phyloP scores from a whole-genome alignment of 2,797 vertebrate genomes.

The Coilia nasus region DNA sequence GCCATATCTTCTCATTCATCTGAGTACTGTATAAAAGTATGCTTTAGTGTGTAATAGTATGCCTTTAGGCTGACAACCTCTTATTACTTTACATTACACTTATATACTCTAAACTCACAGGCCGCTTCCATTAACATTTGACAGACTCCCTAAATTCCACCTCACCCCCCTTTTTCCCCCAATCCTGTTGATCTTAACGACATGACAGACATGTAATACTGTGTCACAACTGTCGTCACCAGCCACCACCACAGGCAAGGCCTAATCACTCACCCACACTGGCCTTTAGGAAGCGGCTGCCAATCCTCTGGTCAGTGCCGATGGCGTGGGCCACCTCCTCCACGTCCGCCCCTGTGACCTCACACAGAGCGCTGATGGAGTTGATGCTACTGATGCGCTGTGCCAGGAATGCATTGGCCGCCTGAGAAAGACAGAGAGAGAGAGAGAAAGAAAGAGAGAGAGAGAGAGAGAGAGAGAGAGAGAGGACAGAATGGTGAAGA shows the following conservation, averaged over 20 bases:
- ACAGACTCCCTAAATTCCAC: neutral
- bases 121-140: too few species aligned
- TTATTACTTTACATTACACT: too few species aligned
- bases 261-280: slow-evolving; percentile 82
- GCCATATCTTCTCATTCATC: too few species aligned
- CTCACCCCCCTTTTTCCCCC: neutral
- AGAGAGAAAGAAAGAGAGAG: neutral
- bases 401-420: slow-evolving; percentile 96
- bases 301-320: slow-evolving; percentile 98
- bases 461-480: neutral
- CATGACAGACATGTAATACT: neutral
- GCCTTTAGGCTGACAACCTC: too few species aligned
- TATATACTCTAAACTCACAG: too few species aligned
- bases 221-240: neutral
- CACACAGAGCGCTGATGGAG: slow-evolving; percentile 96
- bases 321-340: slow-evolving; percentile 96
- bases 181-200: neutral
- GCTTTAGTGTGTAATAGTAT: too few species aligned
- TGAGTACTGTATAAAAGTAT: too few species aligned
- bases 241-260: neutral
- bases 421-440: slow-evolving; percentile 66
- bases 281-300: slow-evolving; percentile 97
- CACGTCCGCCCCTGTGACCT: slow-evolving; percentile 95
- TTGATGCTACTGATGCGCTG: slow-evolving; percentile 99
- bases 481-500: too few species aligned